Conservation (phyloP, 2,113 vertebrate species). For the Eulemur rufifrons region DNA sequence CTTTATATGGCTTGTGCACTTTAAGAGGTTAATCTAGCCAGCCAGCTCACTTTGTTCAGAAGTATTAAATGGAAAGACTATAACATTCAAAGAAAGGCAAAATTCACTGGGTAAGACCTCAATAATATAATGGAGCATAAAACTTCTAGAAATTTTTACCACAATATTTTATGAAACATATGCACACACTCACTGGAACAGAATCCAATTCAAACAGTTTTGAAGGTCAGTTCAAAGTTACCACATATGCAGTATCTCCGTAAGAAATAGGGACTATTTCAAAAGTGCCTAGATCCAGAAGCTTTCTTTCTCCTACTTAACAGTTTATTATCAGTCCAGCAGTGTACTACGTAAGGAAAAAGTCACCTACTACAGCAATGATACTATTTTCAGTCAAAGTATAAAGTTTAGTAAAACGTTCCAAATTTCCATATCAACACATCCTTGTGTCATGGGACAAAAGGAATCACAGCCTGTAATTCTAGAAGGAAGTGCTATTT, state of each 20-base stretch:
- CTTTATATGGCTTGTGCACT: conserved; percentile 59
- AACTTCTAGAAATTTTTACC: conserved; percentile 62
- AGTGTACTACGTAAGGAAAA: not conserved
- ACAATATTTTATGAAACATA: conserved; percentile 72
- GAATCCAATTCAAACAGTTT: conserved; percentile 52
- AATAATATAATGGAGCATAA: conserved; percentile 65
- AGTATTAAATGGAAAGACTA: conserved; percentile 64
- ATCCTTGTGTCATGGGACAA: not conserved
- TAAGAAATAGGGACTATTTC: conserved; percentile 40
- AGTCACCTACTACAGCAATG: not conserved
- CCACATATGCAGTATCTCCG: not conserved
- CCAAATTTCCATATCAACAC: conserved; percentile 19
- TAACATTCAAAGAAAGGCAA: conserved; percentile 69
- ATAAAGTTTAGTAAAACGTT: conserved; percentile 30
- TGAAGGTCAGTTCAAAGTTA: conserved; percentile 70
- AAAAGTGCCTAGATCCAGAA: not conserved
- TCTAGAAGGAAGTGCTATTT: not conserved
- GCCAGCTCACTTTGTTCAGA: conserved; percentile 63
- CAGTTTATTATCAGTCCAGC: not conserved
- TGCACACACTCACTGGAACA: conserved; percentile 38
- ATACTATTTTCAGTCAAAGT: not conserved
- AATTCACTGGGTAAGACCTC: conserved; percentile 63
- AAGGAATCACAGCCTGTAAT: not conserved
- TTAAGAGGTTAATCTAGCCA: conserved; percentile 72
- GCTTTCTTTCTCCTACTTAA: conserved; percentile 28